Conservation (phyloP, 2,888 invertebrate genomes). For the Hedychridium roseum region DNA sequence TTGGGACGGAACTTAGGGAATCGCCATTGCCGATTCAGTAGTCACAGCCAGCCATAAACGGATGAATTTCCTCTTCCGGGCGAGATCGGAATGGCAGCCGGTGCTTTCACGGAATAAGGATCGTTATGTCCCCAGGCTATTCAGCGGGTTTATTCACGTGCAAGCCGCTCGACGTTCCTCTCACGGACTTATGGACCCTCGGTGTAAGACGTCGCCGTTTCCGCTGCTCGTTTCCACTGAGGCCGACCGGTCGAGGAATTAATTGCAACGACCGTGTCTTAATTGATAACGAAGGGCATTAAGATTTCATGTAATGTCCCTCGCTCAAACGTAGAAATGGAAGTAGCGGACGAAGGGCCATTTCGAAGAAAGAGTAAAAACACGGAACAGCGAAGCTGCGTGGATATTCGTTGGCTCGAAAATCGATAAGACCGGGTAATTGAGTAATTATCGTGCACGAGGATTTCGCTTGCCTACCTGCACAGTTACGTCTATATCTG, state of each 20-base stretch:
- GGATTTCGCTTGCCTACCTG: too few species aligned
- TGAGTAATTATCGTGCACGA: too few species aligned
- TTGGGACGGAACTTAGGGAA: too few species aligned
- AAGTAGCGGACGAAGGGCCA: conserved; percentile 24
- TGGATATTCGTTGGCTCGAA: too few species aligned
- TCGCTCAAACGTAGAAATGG: conserved; percentile 13
- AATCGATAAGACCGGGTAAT: too few species aligned
- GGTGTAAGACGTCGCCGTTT: conserved; percentile 42
- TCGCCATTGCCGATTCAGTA: too few species aligned
- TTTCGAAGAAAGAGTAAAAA: too few species aligned
- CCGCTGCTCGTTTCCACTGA: conserved; percentile 52
- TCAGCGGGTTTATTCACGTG: conserved; percentile 28
- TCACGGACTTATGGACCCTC: conserved; percentile 4
- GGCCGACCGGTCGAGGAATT: conserved; percentile 44
- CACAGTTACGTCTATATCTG: too few species aligned
- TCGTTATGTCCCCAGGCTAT: conserved; percentile 29
- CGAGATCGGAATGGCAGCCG: too few species aligned
- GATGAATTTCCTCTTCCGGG: too few species aligned
- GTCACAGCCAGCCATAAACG: too few species aligned
- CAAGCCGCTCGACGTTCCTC: conserved; percentile 14
- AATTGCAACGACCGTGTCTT: conserved; percentile 54
- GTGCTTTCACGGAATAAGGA: conserved; percentile 29
- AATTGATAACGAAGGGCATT: conserved; percentile 57
- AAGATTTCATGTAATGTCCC: conserved; percentile 45
- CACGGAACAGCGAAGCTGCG: too few species aligned